Percentiles rank a stretch among this genome's conserved stretches.
phyloP scores from a whole-genome alignment of 1,140 invertebrate genomes.

The Odontomachus brunneus region DNA sequence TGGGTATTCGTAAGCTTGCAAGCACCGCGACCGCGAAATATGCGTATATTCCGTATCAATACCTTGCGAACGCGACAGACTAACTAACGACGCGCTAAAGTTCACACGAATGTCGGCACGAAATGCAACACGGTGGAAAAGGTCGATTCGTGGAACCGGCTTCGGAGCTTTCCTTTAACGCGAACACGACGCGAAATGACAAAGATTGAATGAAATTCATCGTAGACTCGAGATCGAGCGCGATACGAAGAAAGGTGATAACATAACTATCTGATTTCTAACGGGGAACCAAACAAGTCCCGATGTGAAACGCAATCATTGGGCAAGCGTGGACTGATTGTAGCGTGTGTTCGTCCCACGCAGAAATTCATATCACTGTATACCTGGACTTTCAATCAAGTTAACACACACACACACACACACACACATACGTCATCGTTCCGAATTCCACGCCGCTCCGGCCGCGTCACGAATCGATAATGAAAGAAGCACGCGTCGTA shows the following conservation, averaged over 20 bases:
- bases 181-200: neutral
- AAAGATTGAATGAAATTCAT: neutral
- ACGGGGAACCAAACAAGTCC: neutral
- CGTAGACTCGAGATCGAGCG: neutral
- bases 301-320: neutral
- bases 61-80: slow-evolving; percentile 19
- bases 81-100: slow-evolving; percentile 33
- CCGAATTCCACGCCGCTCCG: neutral
- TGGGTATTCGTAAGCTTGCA: slow-evolving; percentile 6
- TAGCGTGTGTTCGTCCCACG: no score
- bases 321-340: neutral
- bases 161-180: neutral
- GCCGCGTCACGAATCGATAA: slow-evolving; percentile 65
- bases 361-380: no score
- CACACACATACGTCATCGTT: no score
- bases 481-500: slow-evolving; percentile 25
- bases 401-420: no score
- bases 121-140: slow-evolving; percentile 41
- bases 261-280: slow-evolving; percentile 13
- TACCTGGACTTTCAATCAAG: no score
- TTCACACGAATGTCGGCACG: slow-evolving; percentile 22
- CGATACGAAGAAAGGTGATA: neutral
- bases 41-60: slow-evolving; percentile 11
- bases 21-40: slow-evolving; percentile 44
- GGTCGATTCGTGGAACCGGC: slow-evolving; percentile 60